phyloP scores from a whole-genome alignment of 1,140 invertebrate genomes.

The Bombus confusus region DNA sequence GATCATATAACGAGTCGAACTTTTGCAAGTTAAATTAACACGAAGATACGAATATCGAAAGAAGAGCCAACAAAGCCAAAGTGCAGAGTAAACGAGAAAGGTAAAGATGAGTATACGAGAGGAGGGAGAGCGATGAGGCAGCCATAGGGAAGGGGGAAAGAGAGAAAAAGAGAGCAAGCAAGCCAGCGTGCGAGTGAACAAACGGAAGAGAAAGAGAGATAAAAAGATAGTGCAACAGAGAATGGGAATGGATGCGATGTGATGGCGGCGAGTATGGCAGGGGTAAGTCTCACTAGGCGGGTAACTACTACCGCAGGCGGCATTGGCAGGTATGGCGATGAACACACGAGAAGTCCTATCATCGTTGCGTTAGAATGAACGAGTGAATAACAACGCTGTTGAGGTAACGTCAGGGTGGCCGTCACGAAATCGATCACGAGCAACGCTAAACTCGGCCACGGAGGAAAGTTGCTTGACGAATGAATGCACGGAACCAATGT shows the following conservation, averaged over 20 bases:
- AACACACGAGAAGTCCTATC: constrained; percentile 27
- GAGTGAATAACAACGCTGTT: constrained; percentile 24
- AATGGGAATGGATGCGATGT: constrained; percentile 36
- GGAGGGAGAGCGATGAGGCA: not conserved
- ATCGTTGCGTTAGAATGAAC: constrained; percentile 29
- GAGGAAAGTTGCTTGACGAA: not conserved
- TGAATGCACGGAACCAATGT: constrained; percentile 15
- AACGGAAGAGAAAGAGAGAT: not conserved
- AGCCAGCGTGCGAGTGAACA: not conserved
- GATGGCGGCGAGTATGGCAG: constrained; percentile 47
- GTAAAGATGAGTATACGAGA: not conserved
- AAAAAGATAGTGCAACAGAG: constrained; percentile 21
- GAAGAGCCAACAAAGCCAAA: constrained; percentile 1
- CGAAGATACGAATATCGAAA: not conserved
- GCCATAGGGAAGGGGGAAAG: not conserved
- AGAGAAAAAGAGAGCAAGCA: constrained; percentile 2
- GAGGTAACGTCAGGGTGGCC: constrained; percentile 13
- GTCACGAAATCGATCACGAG: constrained; percentile 27
- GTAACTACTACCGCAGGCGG: constrained; percentile 34
- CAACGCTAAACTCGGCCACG: not conserved
- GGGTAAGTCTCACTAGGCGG: constrained; percentile 44
- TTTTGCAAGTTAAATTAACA: not conserved
- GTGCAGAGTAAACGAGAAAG: constrained; percentile 46
- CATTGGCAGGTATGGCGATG: constrained; percentile 54
- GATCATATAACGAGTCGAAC: too few species aligned